A percentile compares a stretch with the other conserved stretches of the same genome.
phyloP scores from a whole-genome alignment of 2,888 invertebrate genomes.

The Platynereis dumerilii region DNA sequence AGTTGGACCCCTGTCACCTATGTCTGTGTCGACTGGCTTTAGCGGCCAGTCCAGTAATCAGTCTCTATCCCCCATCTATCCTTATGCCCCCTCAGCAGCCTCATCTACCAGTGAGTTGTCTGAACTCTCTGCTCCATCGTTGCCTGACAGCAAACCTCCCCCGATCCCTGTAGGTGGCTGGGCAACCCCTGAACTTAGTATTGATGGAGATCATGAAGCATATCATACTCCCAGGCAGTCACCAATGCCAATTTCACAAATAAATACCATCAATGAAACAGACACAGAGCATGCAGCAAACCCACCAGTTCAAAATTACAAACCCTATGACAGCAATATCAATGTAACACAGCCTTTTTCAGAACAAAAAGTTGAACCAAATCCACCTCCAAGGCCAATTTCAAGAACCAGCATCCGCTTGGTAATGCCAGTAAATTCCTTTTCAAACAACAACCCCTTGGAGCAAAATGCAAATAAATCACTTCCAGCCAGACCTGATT shows the following conservation, averaged over 20 bases:
- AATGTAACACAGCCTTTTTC: no score
- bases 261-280: not conserved
- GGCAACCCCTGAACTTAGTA: not conserved
- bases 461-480: no score
- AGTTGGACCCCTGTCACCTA: not conserved
- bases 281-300: not conserved
- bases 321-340: no score
- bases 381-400: no score
- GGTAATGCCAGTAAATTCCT: no score
- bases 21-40: not conserved
- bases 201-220: not conserved
- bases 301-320: not conserved
- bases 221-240: not conserved
- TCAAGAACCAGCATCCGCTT: no score
- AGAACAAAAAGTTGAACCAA: no score
- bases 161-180: not conserved
- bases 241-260: not conserved
- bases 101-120: constrained; percentile 26
- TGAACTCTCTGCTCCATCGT: constrained; percentile 9
- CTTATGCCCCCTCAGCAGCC: constrained; percentile 12
- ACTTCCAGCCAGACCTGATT: no score
- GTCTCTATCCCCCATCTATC: not conserved
- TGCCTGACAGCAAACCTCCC: not conserved
- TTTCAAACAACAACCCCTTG: no score
- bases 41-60: not conserved